Evolutionary conservation across 2,113 vertebrate genomes (phyloP).

Genomic region (Progne subis): DNA sequence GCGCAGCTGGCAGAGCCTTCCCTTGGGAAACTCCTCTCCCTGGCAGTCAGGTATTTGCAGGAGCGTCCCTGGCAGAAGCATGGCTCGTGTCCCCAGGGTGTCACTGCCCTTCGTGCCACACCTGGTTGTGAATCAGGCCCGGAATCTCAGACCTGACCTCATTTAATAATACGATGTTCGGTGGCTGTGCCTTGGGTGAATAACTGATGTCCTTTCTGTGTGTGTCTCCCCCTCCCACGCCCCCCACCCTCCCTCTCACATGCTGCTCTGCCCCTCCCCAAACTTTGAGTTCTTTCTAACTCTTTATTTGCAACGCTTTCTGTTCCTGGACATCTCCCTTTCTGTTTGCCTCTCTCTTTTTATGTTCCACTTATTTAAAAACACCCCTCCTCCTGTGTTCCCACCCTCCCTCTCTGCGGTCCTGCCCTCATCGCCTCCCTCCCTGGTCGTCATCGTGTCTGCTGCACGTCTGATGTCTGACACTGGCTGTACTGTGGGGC

Average conservation of each 20-base stretch:
- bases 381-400: neutral
- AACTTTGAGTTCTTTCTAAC: slow-evolving; percentile 18
- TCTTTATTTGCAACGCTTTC: neutral
- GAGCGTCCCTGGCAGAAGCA: neutral
- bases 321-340: neutral
- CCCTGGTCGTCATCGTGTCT: slow-evolving; percentile 29
- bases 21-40: neutral
- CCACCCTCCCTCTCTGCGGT: neutral
- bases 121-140: neutral
- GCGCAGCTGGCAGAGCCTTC: neutral
- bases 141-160: neutral
- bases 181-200: neutral
- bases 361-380: neutral
- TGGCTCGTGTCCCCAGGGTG: neutral
- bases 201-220: slow-evolving; percentile 58
- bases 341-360: neutral
- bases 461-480: slow-evolving; percentile 70
- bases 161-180: neutral
- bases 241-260: neutral
- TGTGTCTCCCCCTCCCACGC: slow-evolving; percentile 7
- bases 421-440: neutral
- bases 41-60: neutral
- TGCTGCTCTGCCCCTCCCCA: neutral
- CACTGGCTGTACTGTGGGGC: slow-evolving; percentile 83
- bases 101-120: rapidly evolving